Evolutionary conservation across 2,797 vertebrate genomes (phyloP).

Genomic region (Amphiprion clarkii): DNA sequence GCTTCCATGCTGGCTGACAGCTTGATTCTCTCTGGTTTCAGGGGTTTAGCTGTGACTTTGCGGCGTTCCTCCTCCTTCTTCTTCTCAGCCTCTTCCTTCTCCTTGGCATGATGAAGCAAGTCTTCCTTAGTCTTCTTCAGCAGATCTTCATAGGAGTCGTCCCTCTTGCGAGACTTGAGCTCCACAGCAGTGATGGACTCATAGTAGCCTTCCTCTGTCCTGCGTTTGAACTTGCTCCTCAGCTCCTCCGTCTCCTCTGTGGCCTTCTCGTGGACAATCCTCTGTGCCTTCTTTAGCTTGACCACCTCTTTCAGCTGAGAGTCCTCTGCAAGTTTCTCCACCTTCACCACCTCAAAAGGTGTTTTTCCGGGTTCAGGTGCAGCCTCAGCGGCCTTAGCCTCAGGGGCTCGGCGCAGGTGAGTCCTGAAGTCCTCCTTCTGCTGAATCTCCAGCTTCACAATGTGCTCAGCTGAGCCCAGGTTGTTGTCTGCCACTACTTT

Average conservation of each 20-base stretch:
- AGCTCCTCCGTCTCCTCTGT: constrained; percentile 96
- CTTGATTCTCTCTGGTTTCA: constrained; percentile 93
- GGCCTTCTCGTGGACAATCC: constrained; percentile 91
- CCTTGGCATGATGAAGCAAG: constrained; percentile 93
- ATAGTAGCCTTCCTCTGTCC: constrained; percentile 97
- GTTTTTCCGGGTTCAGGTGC: constrained; percentile 84
- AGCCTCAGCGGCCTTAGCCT: constrained; percentile 86
- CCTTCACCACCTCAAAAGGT: constrained; percentile 93
- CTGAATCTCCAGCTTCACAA: constrained; percentile 94
- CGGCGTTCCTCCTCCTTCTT: constrained; percentile 90
- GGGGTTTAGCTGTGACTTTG: constrained; percentile 89
- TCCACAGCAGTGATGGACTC: constrained; percentile 98
- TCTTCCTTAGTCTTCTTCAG: constrained; percentile 97
- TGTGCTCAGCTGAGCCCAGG: constrained; percentile 91
- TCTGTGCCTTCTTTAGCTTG: constrained; percentile 93
- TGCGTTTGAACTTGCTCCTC: constrained; percentile 97
- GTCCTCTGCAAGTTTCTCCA: constrained; percentile 87
- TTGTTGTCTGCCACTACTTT: constrained; percentile 94
- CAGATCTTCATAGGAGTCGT: constrained; percentile 96
- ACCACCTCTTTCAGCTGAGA: constrained; percentile 91
- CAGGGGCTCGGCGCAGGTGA: constrained; percentile 92
- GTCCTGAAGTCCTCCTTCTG: constrained; percentile 96
- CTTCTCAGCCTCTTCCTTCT: constrained; percentile 92
- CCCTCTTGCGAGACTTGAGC: constrained; percentile 94
- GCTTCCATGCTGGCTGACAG: constrained; percentile 98